These are phyloP conservation scores for Symphodus melops DNA, from an alignment of 2,113 vertebrate genomes.

Conservation along the genomic window DNA sequence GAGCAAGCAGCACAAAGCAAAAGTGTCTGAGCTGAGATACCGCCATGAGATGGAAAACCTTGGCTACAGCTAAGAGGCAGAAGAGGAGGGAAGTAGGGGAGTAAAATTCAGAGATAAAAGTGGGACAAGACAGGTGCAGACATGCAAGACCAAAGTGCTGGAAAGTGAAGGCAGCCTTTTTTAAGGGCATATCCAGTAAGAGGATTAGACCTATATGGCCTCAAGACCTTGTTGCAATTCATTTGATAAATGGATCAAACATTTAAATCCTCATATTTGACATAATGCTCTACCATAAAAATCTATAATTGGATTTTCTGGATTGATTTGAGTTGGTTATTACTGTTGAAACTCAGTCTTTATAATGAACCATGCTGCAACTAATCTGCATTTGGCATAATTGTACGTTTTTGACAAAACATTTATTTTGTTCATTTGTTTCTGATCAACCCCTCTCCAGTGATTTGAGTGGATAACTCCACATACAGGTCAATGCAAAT, in stretches of 20 bases:
- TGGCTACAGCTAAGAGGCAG: conserved; percentile 89
- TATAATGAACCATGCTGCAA: conserved; percentile 4
- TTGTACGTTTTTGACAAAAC: neutral
- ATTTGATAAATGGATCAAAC: conserved; percentile 40
- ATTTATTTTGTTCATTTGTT: neutral
- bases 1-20: conserved; percentile 98
- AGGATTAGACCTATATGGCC: conserved; percentile 16
- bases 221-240: conserved; percentile 44
- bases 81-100: neutral
- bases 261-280: conserved; percentile 37
- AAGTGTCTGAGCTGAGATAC: conserved; percentile 96
- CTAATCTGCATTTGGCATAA: neutral
- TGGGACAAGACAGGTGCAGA: neutral
- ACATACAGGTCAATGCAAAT: conserved; percentile 31
- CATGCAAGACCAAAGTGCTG: conserved; percentile 20
- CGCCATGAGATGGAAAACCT: conserved; percentile 97
- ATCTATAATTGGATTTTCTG: conserved; percentile 25
- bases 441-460: conserved; percentile 10
- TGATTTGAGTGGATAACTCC: conserved; percentile 45
- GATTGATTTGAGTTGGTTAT: conserved; percentile 5
- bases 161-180: conserved; percentile 18
- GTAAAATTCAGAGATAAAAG: neutral
- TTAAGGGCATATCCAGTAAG: conserved; percentile 27
- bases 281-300: conserved; percentile 9
- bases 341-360: conserved; percentile 11